Base-by-base conservation (phyloP, 2,888 invertebrate species). In the Hydriomena furcata region DNA sequence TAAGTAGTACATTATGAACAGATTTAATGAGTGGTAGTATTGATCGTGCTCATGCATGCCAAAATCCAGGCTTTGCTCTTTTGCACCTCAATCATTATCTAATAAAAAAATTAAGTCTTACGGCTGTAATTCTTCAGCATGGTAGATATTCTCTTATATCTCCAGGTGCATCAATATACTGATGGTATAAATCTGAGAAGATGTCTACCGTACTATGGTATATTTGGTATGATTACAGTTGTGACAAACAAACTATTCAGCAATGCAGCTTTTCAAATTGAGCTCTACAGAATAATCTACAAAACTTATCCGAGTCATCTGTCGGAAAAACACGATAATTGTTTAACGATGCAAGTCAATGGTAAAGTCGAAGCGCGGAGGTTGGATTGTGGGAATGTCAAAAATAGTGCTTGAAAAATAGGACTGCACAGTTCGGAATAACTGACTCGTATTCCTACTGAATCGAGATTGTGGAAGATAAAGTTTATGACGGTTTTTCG, bases 271-370 rank as follows among this genome's bases (percentile, higher is more conserved):
- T 17, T 2, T 17, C 17, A 17, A 17, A 17, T 3, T 17, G 17
- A 17, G 4, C 17, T 2, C 40, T 24, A 45, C 32, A 47, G 46
- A 50, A 47, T 31, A 17, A 2, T 2, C 40, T 24, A 45, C 32
- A 47, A 49, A 50, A 47, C 35, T 45, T 45, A 43, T 32, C 17
- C 35, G 17, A 30, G 27, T 31, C 23, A 48, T 34, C 32, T 11
- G 21, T 24, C 6, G 17, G 27, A 32, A 43, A 35, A 52, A 35
- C 13, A 32, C 21, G 20, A 12, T 23, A 17, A 34, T 13, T 17
- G 10, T 38, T 47, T 41, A 44, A 48, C 56, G 30, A 47, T 47
- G 32, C 35, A 44, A 50, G 37, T 42, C 42, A 48, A 57, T 44
- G 45, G 45, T 30, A 17, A 12, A 38, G 34, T 32, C 25, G 12